Percentiles rank a stretch among this genome's conserved stretches.
Conservation (phyloP, 2,113 vertebrate species). For the Muntiacus reevesi region DNA sequence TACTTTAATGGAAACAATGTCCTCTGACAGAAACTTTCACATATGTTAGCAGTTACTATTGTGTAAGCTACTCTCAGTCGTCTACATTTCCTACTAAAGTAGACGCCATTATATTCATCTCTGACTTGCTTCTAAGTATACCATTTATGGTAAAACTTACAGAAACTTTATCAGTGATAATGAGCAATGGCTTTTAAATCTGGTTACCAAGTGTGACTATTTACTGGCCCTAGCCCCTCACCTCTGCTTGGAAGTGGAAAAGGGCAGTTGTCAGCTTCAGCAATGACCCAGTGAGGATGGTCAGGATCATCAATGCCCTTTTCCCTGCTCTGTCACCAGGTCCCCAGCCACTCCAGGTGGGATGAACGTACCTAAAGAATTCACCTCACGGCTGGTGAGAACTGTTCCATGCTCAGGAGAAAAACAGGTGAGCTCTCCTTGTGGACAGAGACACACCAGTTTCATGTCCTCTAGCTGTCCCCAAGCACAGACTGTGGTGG, state of each 20-base stretch:
- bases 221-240: not conserved
- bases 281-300: accelerated
- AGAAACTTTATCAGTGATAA: not conserved
- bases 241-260: not conserved
- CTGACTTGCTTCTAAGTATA: not conserved
- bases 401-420: not conserved
- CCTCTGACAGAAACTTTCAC: slow-evolving; percentile 57
- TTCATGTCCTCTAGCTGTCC: not conserved
- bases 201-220: not conserved
- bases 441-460: not conserved
- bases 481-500: not conserved
- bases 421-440: not conserved
- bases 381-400: not conserved
- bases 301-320: not conserved
- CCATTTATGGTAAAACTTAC: not conserved
- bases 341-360: not conserved
- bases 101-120: not conserved
- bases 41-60: slow-evolving; percentile 74
- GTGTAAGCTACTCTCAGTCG: not conserved
- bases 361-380: not conserved
- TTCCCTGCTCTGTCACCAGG: not conserved
- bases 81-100: slow-evolving; percentile 27
- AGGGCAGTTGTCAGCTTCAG: not conserved
- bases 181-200: not conserved
- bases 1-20: slow-evolving; percentile 74